Percentiles rank a stretch among this genome's conserved stretches.
phyloP scores from a whole-genome alignment of 2,888 invertebrate genomes.

The Cynaeus angustus region DNA sequence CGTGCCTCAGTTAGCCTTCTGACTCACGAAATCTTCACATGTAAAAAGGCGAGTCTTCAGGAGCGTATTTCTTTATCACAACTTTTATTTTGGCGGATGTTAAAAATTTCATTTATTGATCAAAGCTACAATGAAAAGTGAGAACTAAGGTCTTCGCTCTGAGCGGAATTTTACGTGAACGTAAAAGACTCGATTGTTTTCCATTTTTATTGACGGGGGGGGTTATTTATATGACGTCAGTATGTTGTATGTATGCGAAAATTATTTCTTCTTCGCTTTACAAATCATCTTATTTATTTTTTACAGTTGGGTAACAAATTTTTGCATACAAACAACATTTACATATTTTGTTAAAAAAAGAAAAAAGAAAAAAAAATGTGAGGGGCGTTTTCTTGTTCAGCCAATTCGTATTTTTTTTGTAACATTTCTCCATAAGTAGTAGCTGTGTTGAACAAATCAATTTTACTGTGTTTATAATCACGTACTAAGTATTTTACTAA shows the following conservation, averaged over 20 bases:
- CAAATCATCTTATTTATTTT: constrained; percentile 57
- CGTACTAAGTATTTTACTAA: not conserved
- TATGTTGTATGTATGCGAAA: constrained; percentile 60
- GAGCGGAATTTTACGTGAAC: constrained; percentile 44
- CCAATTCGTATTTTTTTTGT: too few relatives aligned
- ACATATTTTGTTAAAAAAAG: constrained; percentile 65
- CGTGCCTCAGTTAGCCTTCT: constrained; percentile 44
- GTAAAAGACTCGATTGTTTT: constrained; percentile 51
- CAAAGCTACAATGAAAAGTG: not conserved
- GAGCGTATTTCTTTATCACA: constrained; percentile 28
- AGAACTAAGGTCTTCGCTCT: not conserved
- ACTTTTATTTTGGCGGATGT: constrained; percentile 55
- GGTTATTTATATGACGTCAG: constrained; percentile 58
- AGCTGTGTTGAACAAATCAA: too few relatives aligned
- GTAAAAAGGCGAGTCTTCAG: constrained; percentile 31
- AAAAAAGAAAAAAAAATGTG: constrained; percentile 57
- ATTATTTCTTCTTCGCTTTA: constrained; percentile 56
- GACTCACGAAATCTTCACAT: constrained; percentile 13
- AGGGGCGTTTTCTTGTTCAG: too few relatives aligned
- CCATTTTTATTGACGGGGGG: constrained; percentile 56
- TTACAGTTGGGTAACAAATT: constrained; percentile 63
- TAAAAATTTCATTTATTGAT: constrained; percentile 52
- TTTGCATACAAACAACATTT: constrained; percentile 60
- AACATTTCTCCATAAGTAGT: too few relatives aligned
- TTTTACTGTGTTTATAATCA: too few relatives aligned